A percentile compares a stretch with the other conserved stretches of the same genome.
Evolutionary conservation across 2,113 vertebrate species (phyloP).

Genomic region (Antennarius striatus): DNA sequence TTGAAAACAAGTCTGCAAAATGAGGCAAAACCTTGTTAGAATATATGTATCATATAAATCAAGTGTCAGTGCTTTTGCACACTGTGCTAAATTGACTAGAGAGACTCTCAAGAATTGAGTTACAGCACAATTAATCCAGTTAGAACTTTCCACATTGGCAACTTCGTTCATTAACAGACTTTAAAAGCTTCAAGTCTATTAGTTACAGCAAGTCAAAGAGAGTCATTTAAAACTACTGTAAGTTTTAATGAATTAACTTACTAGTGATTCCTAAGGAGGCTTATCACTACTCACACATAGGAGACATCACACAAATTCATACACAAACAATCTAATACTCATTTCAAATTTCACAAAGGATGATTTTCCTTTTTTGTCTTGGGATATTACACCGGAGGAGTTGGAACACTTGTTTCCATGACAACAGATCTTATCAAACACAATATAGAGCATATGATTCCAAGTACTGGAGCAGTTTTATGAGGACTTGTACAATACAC

Average conservation of each 20-base stretch:
- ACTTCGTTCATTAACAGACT: constrained; percentile 70
- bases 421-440: constrained; percentile 65
- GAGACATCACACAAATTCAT: not conserved
- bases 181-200: constrained; percentile 62
- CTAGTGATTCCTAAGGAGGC: constrained; percentile 42
- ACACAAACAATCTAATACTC: not conserved
- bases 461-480: constrained; percentile 38
- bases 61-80: constrained; percentile 50
- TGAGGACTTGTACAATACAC: constrained; percentile 62
- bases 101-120: constrained; percentile 56
- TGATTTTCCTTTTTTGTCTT: not conserved
- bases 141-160: constrained; percentile 69
- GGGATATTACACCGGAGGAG: constrained; percentile 38
- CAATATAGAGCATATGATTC: constrained; percentile 51
- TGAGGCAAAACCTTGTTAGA: constrained; percentile 51
- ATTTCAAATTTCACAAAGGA: not conserved
- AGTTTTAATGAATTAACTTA: constrained; percentile 62
- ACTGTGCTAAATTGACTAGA: constrained; percentile 64
- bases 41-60: constrained; percentile 61
- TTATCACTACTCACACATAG: constrained; percentile 15
- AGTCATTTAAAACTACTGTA: constrained; percentile 64
- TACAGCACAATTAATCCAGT: constrained; percentile 64
- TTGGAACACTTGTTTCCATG: constrained; percentile 71
- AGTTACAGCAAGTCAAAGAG: constrained; percentile 61
- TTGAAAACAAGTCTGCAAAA: constrained; percentile 23